phyloP scores from a whole-genome alignment of 2,113 vertebrate species.

The Rhynchomys soricoides region DNA sequence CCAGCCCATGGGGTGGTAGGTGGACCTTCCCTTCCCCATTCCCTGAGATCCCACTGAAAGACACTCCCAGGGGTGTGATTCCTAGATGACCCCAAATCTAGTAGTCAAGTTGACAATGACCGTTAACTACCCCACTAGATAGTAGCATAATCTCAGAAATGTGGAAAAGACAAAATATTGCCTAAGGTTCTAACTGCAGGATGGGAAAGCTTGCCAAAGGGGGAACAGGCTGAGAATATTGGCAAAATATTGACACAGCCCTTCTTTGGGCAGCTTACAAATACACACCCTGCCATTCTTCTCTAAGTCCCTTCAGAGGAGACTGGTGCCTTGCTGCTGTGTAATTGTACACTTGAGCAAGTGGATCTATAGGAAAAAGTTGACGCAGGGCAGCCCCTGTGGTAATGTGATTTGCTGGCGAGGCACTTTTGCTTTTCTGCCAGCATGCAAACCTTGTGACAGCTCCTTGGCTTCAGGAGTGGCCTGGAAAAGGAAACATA shows the following conservation, averaged over 20 bases:
- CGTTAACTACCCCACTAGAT: background rate
- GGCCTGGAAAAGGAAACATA: background rate
- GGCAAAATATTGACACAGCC: background rate
- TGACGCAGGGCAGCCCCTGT: background rate
- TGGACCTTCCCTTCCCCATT: background rate
- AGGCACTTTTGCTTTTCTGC: background rate
- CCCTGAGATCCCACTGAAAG: background rate
- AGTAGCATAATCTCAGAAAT: background rate
- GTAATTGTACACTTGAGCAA: background rate
- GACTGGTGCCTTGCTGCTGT: background rate
- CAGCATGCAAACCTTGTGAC: background rate
- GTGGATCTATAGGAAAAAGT: background rate
- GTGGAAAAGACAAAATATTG: background rate
- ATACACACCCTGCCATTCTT: background rate
- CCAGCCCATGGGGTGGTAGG: background rate
- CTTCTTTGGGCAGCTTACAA: background rate
- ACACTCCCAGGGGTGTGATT: too few species aligned
- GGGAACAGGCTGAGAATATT: background rate
- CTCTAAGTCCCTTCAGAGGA: background rate
- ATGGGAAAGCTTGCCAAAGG: background rate
- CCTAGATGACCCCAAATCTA: background rate
- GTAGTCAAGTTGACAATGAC: too few species aligned
- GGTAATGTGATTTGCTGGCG: background rate
- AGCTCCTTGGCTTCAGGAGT: background rate
- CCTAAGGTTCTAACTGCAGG: background rate